Evolutionary conservation across 2,888 invertebrate species (phyloP).

Genomic region (Drosophila histrio): DNA sequence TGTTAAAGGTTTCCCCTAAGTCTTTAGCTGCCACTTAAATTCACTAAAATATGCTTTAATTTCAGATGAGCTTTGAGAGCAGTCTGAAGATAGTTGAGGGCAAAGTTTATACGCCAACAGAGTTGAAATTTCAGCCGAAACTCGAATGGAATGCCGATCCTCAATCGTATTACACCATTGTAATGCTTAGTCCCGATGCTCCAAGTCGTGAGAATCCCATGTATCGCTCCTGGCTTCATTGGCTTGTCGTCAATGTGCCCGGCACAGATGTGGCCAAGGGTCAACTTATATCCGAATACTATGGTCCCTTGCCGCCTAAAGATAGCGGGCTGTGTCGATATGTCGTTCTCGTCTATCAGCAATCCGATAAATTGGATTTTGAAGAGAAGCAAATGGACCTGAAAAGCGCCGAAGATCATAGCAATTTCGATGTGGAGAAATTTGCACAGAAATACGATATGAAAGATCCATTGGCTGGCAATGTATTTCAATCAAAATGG

Average conservation of each 20-base stretch:
- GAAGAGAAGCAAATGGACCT: conserved; percentile 84
- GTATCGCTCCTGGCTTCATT: conserved; percentile 95
- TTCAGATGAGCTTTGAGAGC: conserved; percentile 61
- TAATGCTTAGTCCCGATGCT: conserved; percentile 91
- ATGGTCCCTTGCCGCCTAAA: conserved; percentile 93
- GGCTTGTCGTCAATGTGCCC: conserved; percentile 95
- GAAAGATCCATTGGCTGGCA: conserved; percentile 90
- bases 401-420: conserved; percentile 82
- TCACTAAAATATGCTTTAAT: background rate
- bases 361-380: conserved; percentile 86
- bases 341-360: conserved; percentile 90
- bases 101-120: conserved; percentile 89
- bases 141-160: conserved; percentile 72
- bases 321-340: conserved; percentile 90
- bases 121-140: conserved; percentile 79
- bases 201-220: conserved; percentile 91
- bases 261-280: conserved; percentile 89
- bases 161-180: conserved; percentile 69
- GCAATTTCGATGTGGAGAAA: conserved; percentile 82
- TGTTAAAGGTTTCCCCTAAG: conserved; percentile 40
- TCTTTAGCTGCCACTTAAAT: too few relatives aligned
- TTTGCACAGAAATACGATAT: conserved; percentile 88
- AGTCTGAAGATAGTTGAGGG: conserved; percentile 86
- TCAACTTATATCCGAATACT: conserved; percentile 90
- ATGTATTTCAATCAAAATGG: conserved; percentile 90